Conservation (phyloP, 2,797 vertebrate species). For the Danio tinwini region DNA sequence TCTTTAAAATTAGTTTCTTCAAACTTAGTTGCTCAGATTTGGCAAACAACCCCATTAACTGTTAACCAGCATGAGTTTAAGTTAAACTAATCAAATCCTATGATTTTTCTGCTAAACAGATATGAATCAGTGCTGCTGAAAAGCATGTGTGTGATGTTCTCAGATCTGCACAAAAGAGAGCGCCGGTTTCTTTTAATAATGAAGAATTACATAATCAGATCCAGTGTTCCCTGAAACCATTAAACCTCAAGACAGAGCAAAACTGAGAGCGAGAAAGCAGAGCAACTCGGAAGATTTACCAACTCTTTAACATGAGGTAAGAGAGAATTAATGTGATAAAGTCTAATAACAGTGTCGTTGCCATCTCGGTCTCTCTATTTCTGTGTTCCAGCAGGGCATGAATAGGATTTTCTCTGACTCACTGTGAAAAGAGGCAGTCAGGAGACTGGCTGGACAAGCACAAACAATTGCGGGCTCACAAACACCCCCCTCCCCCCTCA, state of each 20-base stretch:
- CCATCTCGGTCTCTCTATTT: conserved; percentile 24
- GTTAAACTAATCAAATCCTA: not conserved
- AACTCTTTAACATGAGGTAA: not conserved
- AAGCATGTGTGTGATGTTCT: conserved; percentile 23
- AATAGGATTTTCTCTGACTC: conserved; percentile 53
- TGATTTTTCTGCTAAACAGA: conserved; percentile 19
- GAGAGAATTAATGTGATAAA: conserved; percentile 24
- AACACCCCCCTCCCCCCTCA: conserved; percentile 63
- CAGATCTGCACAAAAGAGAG: conserved; percentile 44
- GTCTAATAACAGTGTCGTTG: conserved; percentile 14
- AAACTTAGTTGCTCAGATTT: not conserved
- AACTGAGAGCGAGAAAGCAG: not conserved
- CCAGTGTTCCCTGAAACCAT: conserved; percentile 50
- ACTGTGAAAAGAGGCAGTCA: conserved; percentile 51
- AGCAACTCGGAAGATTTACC: conserved; percentile 1
- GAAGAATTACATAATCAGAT: conserved; percentile 53
- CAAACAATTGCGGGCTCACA: conserved; percentile 74
- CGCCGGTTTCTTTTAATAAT: conserved; percentile 33
- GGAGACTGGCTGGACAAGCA: conserved; percentile 72
- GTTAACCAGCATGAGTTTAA: not conserved
- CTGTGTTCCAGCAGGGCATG: conserved; percentile 43
- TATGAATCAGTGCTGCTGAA: conserved; percentile 9
- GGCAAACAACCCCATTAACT: not conserved
- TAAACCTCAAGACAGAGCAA: conserved; percentile 29
- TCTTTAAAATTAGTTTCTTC: too few species aligned